phyloP scores from a whole-genome alignment of 2,888 invertebrate species.

The Sesamia inferens region DNA sequence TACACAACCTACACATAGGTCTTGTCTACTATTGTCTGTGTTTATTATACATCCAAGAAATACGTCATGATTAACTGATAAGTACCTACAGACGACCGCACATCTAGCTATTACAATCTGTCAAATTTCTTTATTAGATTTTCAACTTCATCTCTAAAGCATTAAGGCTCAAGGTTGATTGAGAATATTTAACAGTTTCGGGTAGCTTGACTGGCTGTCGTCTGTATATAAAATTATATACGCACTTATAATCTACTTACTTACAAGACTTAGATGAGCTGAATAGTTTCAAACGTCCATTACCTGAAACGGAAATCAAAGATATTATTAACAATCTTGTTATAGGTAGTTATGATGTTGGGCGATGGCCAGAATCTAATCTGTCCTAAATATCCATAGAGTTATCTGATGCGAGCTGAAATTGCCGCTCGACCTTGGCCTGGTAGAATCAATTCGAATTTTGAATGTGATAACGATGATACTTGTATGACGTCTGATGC shows the following conservation, averaged over 20 bases:
- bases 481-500: conserved; percentile 1
- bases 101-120: too few relatives aligned
- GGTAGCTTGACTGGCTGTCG: too few relatives aligned
- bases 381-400: conserved; percentile 40
- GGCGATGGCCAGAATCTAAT: conserved; percentile 45
- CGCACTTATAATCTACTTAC: conserved; percentile 43
- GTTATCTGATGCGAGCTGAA: conserved; percentile 41
- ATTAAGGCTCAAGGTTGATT: too few relatives aligned
- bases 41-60: neutral
- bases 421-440: conserved; percentile 46
- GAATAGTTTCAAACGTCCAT: conserved; percentile 43
- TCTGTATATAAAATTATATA: conserved; percentile 7
- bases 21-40: neutral
- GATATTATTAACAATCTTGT: conserved; percentile 45
- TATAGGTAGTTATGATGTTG: conserved; percentile 48
- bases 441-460: conserved; percentile 24
- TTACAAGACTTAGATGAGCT: conserved; percentile 37
- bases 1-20: too few relatives aligned
- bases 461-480: conserved; percentile 19
- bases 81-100: neutral
- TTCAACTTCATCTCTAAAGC: too few relatives aligned
- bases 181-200: too few relatives aligned
- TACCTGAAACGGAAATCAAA: conserved; percentile 64
- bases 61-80: neutral
- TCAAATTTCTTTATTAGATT: too few relatives aligned